Base-by-base conservation (phyloP, 2,888 invertebrate species). In the Cantharis rufa region DNA sequence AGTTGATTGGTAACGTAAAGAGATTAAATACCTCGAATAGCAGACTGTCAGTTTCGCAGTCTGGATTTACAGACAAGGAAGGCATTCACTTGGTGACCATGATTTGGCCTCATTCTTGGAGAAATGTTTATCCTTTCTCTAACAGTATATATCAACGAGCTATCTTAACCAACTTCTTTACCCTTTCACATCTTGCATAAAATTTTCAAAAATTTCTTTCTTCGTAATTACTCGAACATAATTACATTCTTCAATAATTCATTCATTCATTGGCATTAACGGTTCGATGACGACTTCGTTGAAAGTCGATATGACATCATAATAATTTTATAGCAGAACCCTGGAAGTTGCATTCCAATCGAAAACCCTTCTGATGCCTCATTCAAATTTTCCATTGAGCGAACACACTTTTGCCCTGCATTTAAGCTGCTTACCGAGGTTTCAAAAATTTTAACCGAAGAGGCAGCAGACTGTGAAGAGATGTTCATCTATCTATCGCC, bases 11-110 rank as follows among this genome's bases (percentile, higher is more conserved):
- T n/a, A 48, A 48, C 48, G n/a, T n/a, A 48, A 48, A 48, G 64
- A 66, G 64, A 66, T 66, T 21, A 66, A 21, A 66, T 66, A 21
- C 64, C 64, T 21, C 64, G 64, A 66, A 66, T 66, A 66, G 64
- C 64, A 63, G 16, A 21, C 63, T 21, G 21, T 21, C n/a, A 66
- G 64, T 21, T 64, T 66, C 21, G 64, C 64, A 66, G 64, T 66
- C 64, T 66, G 64, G 64, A 66, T 66, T 66, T 13, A 66, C 64
- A 66, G 64, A 66, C 64, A 66, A 66, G 64, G 64, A 66, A 66
- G 64, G 64, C 64, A 66, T 66, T 66, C 64, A 66, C 64, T 66
- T 66, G 24, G 64, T 66, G 64, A 66, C 64, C 64, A 66, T 66
- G 64, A 24, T 66, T 66, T 66, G 64, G 64, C 64, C 64, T 66